Conservation (phyloP, 2,888 invertebrate genomes). For the Macrostomum cliftonense region DNA sequence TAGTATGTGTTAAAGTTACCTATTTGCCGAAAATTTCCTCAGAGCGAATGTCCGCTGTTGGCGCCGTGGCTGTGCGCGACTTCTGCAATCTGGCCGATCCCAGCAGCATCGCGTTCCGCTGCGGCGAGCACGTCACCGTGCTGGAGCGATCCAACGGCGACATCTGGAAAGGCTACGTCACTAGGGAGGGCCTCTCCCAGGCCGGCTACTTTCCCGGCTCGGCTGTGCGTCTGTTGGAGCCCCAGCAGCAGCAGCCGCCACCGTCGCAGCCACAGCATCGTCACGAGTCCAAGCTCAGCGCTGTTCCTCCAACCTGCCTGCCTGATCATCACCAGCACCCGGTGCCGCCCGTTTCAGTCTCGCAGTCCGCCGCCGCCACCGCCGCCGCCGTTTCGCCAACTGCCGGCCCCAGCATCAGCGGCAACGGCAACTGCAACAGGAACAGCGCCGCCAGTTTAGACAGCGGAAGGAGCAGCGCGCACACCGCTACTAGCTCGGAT, state of each 20-base stretch:
- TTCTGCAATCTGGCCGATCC: conserved; percentile 31
- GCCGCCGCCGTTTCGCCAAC: not conserved
- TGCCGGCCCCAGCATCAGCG: too few relatives aligned
- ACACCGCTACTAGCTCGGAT: conserved; percentile 1
- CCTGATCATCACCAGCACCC: not conserved
- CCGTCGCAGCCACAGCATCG: not conserved
- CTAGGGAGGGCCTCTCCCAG: conserved; percentile 31
- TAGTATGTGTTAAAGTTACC: too few relatives aligned
- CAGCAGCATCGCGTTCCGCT: conserved; percentile 32
- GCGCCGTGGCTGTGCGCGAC: conserved; percentile 34
- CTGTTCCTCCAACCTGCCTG: conserved; percentile 7
- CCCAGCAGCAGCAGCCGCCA: conserved; percentile 8
- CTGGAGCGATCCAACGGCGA: conserved; percentile 32
- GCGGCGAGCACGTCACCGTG: conserved; percentile 38
- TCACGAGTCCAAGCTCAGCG: too few relatives aligned
- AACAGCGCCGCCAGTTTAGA: conserved; percentile 32
- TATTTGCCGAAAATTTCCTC: too few relatives aligned
- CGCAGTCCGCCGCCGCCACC: not conserved
- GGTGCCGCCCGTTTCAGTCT: too few relatives aligned
- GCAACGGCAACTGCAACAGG: conserved; percentile 27
- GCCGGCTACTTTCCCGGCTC: conserved; percentile 35
- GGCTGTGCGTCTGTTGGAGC: not conserved
- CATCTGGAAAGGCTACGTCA: conserved; percentile 34
- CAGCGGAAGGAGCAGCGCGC: conserved; percentile 21
- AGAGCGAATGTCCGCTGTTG: conserved; percentile 18